phyloP scores from a whole-genome alignment of 1,140 invertebrate genomes.

The Thaumetopoea pityocampa region DNA sequence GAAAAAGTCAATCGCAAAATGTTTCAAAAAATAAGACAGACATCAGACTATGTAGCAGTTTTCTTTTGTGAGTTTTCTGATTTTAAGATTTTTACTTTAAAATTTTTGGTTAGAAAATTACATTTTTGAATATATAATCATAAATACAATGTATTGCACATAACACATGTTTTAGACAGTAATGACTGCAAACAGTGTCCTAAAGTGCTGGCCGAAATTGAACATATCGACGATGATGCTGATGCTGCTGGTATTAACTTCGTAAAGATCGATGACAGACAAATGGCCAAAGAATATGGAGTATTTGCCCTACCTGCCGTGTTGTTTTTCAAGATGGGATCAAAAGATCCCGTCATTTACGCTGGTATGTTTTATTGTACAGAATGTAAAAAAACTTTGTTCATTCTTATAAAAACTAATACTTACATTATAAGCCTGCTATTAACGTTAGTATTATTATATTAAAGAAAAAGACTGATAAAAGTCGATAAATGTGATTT shows the following conservation, averaged over 20 bases:
- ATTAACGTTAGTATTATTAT: too few species aligned
- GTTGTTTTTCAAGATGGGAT: slow-evolving; percentile 91
- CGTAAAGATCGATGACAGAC: slow-evolving; percentile 93
- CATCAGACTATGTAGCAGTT: slow-evolving; percentile 94
- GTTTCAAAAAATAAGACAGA: slow-evolving; percentile 93
- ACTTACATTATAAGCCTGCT: too few species aligned
- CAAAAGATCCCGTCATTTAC: slow-evolving; percentile 95
- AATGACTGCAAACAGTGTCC: slow-evolving; percentile 96
- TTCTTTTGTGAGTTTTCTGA: slow-evolving; percentile 90
- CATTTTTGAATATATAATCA: slow-evolving; percentile 5
- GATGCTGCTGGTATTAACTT: slow-evolving; percentile 95
- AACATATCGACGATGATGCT: slow-evolving; percentile 95
- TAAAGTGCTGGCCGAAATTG: slow-evolving; percentile 90
- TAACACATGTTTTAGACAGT: slow-evolving; percentile 85
- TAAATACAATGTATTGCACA: slow-evolving; percentile 60
- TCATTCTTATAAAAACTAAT: too few species aligned
- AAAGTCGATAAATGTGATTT: too few species aligned
- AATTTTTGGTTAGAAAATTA: not conserved
- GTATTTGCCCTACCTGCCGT: slow-evolving; percentile 93
- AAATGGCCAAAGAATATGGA: slow-evolving; percentile 90
- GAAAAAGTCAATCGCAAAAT: slow-evolving; percentile 95
- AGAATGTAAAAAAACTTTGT: too few species aligned
- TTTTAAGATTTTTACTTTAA: slow-evolving; percentile 4
- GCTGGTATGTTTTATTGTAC: slow-evolving; percentile 79
- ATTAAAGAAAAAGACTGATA: too few species aligned